Conservation (phyloP, 2,113 vertebrate genomes). For the Apistogramma diplotaenia region DNA sequence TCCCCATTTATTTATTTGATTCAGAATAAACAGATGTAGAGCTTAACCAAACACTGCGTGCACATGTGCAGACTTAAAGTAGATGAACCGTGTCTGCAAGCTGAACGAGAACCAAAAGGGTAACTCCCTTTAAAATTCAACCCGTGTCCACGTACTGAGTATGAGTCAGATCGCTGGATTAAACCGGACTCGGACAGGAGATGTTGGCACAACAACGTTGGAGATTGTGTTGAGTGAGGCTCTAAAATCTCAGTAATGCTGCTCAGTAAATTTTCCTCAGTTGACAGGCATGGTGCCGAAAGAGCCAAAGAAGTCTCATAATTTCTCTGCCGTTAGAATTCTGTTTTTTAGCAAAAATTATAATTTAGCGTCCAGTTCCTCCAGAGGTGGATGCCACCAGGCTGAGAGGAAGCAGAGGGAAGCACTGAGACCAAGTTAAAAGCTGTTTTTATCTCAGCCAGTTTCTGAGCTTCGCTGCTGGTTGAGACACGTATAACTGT, state of each 20-base stretch:
- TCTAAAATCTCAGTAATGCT: background rate
- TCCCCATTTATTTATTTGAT: background rate
- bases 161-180: background rate
- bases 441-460: constrained; percentile 28
- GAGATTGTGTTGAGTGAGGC: background rate
- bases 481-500: constrained; percentile 25
- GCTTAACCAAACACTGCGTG: background rate
- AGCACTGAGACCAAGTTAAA: constrained; percentile 12
- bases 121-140: background rate
- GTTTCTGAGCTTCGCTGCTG: constrained; percentile 32
- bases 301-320: too few species aligned
- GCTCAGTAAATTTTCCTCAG: background rate
- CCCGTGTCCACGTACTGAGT: background rate
- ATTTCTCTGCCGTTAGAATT: background rate
- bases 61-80: background rate
- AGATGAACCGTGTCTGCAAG: background rate
- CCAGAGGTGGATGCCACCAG: background rate
- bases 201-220: background rate
- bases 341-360: background rate
- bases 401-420: background rate
- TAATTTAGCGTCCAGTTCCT: background rate
- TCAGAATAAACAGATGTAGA: background rate
- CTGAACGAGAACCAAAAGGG: background rate
- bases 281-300: background rate
- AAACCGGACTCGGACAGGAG: background rate